Conservation (phyloP, 1,140 invertebrate genomes). For the Drusus annulatus region DNA sequence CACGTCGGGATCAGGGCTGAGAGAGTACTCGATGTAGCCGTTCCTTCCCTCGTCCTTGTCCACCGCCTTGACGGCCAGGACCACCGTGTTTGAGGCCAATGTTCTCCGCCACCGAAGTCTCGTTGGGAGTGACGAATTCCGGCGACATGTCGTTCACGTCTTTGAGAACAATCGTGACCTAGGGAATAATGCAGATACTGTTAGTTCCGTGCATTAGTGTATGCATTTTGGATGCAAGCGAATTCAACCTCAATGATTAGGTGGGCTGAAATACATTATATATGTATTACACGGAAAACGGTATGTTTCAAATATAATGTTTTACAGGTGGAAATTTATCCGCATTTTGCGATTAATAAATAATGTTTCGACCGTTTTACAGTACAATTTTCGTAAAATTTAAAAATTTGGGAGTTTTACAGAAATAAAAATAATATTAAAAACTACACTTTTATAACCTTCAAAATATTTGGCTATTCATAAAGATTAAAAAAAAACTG, state of each 20-base stretch:
- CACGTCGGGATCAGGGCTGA: conserved; percentile 73
- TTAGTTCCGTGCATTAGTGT: conserved; percentile 17
- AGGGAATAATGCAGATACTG: conserved; percentile 60
- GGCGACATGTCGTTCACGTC: conserved; percentile 97
- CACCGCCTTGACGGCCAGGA: conserved; percentile 91
- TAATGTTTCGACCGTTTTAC: too few relatives aligned
- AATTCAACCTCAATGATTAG: not conserved
- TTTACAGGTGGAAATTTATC: too few relatives aligned
- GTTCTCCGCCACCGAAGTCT: conserved; percentile 87
- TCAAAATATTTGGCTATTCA: too few relatives aligned
- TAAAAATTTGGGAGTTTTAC: too few relatives aligned
- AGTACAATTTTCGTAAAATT: too few relatives aligned
- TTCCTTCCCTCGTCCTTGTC: conserved; percentile 96
- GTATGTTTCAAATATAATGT: too few relatives aligned
- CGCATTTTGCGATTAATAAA: too few relatives aligned
- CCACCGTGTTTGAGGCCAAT: conserved; percentile 89
- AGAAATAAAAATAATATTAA: too few relatives aligned
- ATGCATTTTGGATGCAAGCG: not conserved
- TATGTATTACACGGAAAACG: too few relatives aligned
- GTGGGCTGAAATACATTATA: too few relatives aligned
- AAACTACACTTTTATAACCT: too few relatives aligned
- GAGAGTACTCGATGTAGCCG: conserved; percentile 91
- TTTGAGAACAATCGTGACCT: conserved; percentile 90
- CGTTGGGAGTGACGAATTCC: conserved; percentile 87
- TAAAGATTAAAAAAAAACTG: too few relatives aligned